These are phyloP conservation scores for Drosophila sturtevanti DNA, from an alignment of 1,140 invertebrate species.

Conservation along the genomic window DNA sequence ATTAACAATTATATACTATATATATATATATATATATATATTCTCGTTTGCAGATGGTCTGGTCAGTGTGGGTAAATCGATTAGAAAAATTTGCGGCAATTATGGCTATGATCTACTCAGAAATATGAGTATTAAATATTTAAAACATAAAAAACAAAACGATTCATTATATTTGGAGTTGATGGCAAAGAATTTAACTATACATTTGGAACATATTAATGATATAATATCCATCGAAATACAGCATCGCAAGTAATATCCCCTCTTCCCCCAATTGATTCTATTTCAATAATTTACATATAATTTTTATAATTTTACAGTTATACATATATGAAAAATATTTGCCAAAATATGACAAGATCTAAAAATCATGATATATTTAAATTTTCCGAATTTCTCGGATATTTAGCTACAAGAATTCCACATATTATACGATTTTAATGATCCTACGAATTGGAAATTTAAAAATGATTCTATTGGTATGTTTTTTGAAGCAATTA, in stretches of 20 bases:
- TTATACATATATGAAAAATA: not conserved
- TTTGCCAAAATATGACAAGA: constrained; percentile 23
- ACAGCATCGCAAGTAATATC: constrained; percentile 35
- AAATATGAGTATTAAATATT: constrained; percentile 1
- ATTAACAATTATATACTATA: too few relatives aligned
- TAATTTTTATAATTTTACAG: not conserved
- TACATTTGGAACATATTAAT: not conserved
- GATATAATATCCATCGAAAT: not conserved
- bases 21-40: too few relatives aligned
- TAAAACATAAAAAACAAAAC: constrained; percentile 11
- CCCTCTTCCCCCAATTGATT: not conserved
- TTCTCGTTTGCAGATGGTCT: constrained; percentile 12
- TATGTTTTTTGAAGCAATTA: not conserved
- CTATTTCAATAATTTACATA: not conserved
- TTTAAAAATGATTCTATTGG: not conserved
- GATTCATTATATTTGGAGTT: constrained; percentile 8
- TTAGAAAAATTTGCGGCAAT: constrained; percentile 30
- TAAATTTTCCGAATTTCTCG: not conserved
- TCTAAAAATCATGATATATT: not conserved
- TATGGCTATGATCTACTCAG: constrained; percentile 20
- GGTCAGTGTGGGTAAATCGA: constrained; percentile 22
- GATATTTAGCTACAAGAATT: constrained; percentile 5
- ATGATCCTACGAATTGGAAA: not conserved
- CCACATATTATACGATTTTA: not conserved
- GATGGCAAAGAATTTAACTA: not conserved